Base-by-base conservation (phyloP, 2,113 vertebrate species). In the Hypocryptadius cinnamomeus region DNA sequence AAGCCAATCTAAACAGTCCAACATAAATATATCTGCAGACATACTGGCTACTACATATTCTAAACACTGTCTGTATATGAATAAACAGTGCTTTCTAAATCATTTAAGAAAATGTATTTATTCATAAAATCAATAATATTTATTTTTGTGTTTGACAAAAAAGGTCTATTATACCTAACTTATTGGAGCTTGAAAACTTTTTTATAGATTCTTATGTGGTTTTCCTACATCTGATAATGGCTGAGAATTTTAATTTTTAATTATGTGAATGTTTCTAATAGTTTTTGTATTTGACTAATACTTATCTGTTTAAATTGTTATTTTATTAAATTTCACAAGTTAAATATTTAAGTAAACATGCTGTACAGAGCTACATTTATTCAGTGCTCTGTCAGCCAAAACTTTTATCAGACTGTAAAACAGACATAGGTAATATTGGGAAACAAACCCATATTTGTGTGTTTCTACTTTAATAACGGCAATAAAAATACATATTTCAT, bases 11-110 rank as follows among this genome's bases (percentile, higher is more conserved):
- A 99, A 99, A 99, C 98, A 99, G 97, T 97, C 97, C 98, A 98
- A 98, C 97, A 98, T 98, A 99, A 99, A 99, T 98, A 99, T 97
- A 98, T 98, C 97, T 98, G 98, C 98, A 98, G 98, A 99, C 98
- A 98, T 97, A 98, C 98, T 97, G 98, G 98, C 98, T 97, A 98
- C 98, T 98, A 98, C 98, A 98, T 98, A 98, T 98, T 98, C 97
- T 98, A 99, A 98, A 98, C 98, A 98, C 97, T 98, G 97, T 98
- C 98, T 94, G 97, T 98, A 97, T 98, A 98, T 98, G 98, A 97
- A 97, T 98, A 98, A 98, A 98, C 97, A 98, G 97, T 97, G 95
- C 96, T 97, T 98, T 98, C 97, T 97, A 98, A 98, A 98, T 98
- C 98, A 98, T 98, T 98, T 97, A 97, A 98, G 97, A 97, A 98